Percentiles rank a stretch among this genome's conserved stretches.
phyloP scores from a whole-genome alignment of 1,140 invertebrate genomes.

The Ooceraea biroi region DNA sequence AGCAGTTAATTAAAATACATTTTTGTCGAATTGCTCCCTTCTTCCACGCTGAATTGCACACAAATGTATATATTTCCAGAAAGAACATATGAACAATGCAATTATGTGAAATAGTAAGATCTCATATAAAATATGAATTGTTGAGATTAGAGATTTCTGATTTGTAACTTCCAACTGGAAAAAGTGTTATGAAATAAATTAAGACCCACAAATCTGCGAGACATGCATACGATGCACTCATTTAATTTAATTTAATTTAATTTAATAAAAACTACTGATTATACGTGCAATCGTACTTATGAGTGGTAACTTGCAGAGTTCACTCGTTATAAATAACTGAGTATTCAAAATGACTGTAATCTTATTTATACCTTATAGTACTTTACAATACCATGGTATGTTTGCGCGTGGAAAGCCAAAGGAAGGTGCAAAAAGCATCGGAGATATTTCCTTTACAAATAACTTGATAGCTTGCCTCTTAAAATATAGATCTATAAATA shows the following conservation, averaged over 20 bases:
- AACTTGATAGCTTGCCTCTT: constrained; percentile 10
- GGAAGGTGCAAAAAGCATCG: background rate
- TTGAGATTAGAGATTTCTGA: background rate
- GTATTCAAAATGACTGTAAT: constrained; percentile 10
- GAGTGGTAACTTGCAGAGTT: constrained; percentile 29
- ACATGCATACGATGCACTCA: constrained; percentile 6
- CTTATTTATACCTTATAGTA: background rate
- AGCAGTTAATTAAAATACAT: background rate
- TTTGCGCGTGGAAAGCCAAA: constrained; percentile 4
- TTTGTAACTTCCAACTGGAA: constrained; percentile 26
- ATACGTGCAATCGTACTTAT: constrained; percentile 6
- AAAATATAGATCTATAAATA: background rate
- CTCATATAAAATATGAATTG: constrained; percentile 17
- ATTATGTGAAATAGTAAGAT: too few relatives aligned
- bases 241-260: background rate
- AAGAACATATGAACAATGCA: background rate
- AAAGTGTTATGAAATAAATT: constrained; percentile 44
- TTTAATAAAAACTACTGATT: background rate
- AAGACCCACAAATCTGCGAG: constrained; percentile 1
- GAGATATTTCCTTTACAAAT: constrained; percentile 2
- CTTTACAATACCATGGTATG: background rate
- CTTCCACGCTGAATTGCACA: background rate
- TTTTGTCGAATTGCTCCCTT: background rate
- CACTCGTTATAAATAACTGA: constrained; percentile 36
- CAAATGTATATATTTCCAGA: constrained; percentile 15